Conservation (phyloP, 2,113 vertebrate species). For the Muntiacus reevesi region DNA sequence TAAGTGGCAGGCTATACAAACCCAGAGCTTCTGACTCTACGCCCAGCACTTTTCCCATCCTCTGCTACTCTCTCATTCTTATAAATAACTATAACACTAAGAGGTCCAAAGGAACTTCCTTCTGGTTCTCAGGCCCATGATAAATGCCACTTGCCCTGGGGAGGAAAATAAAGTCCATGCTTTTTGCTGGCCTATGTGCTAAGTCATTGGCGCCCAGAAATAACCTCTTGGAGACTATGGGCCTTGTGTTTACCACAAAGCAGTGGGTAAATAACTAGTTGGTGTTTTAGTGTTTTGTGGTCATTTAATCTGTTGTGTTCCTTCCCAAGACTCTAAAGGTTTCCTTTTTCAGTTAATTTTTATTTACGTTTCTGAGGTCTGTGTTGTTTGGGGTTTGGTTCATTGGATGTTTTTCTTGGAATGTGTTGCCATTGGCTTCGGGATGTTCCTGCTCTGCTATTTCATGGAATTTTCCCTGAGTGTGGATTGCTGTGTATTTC, state of each 20-base stretch:
- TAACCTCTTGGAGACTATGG: conserved; percentile 26
- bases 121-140: conserved; percentile 63
- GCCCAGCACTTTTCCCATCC: neutral
- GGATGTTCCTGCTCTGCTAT: conserved; percentile 69
- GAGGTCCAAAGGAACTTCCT: conserved; percentile 35
- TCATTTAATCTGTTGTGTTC: conserved; percentile 73
- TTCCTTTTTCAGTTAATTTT: conserved; percentile 77
- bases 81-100: conserved; percentile 39
- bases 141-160: conserved; percentile 60
- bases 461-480: conserved; percentile 77
- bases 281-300: conserved; percentile 62
- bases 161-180: conserved; percentile 31
- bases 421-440: conserved; percentile 44
- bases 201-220: conserved; percentile 59
- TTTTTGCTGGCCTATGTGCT: conserved; percentile 42
- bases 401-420: conserved; percentile 80
- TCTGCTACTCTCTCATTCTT: conserved; percentile 6
- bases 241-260: conserved; percentile 56
- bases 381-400: conserved; percentile 74
- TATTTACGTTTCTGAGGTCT: conserved; percentile 81
- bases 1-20: neutral
- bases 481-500: conserved; percentile 72
- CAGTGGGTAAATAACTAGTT: conserved; percentile 65
- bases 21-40: neutral
- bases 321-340: conserved; percentile 69